These are phyloP conservation scores for Phyllopteryx taeniolatus DNA, from an alignment of 2,113 vertebrate species.

Conservation along the genomic window DNA sequence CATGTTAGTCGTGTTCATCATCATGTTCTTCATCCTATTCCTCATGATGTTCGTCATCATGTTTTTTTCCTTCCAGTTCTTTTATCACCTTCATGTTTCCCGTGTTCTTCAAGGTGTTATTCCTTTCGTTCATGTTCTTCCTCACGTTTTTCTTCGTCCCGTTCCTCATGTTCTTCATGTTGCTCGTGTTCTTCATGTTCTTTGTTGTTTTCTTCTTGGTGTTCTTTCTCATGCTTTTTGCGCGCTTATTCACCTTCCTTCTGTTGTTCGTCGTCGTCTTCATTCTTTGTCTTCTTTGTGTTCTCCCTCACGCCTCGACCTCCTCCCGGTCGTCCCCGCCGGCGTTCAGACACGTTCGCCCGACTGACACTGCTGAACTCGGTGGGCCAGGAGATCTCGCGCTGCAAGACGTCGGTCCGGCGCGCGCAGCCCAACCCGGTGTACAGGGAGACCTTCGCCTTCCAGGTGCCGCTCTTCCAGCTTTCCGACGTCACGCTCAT, in stretches of 20 bases:
- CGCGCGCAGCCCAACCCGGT: slow-evolving; percentile 91
- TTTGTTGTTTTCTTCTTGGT: too few relatives aligned
- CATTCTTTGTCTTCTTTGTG: too few relatives aligned
- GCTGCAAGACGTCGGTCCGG: slow-evolving; percentile 91
- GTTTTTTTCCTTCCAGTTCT: too few relatives aligned
- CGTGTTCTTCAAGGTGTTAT: neutral
- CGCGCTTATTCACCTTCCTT: too few relatives aligned
- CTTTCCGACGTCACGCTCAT: slow-evolving; percentile 92
- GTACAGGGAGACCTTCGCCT: slow-evolving; percentile 96
- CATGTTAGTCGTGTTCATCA: too few relatives aligned
- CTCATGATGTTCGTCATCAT: too few relatives aligned
- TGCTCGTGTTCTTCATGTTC: neutral
- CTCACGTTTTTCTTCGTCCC: neutral
- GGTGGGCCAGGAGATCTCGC: slow-evolving; percentile 89
- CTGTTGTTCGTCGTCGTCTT: too few relatives aligned
- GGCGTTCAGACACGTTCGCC: slow-evolving; percentile 82
- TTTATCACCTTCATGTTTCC: too few relatives aligned
- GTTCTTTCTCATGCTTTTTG: too few relatives aligned
- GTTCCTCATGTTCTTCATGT: neutral
- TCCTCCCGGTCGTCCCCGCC: neutral
- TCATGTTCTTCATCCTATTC: too few relatives aligned
- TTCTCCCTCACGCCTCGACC: too few relatives aligned
- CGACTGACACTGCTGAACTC: slow-evolving; percentile 91
- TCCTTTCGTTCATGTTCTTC: neutral
- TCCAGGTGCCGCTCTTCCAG: slow-evolving; percentile 97